phyloP scores from a whole-genome alignment of 2,113 vertebrate genomes.

The Edolisoma coerulescens region DNA sequence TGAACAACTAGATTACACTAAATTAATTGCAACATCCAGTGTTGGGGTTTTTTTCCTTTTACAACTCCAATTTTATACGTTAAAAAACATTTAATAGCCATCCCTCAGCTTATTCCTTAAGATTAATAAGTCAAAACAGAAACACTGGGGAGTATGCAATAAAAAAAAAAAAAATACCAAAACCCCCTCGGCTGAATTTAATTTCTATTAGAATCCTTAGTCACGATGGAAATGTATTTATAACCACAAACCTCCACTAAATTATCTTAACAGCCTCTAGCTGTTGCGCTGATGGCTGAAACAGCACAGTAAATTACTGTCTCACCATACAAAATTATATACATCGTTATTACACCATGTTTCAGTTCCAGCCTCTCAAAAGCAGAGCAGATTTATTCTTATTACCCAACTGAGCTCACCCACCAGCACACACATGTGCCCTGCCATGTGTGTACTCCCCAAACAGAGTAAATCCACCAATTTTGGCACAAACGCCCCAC shows the following conservation, averaged over 20 bases:
- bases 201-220: conserved; percentile 33
- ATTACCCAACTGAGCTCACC: neutral
- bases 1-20: neutral
- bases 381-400: neutral
- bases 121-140: conserved; percentile 41
- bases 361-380: neutral
- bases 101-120: neutral
- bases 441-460: rapidly evolving
- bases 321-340: neutral
- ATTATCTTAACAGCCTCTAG: conserved; percentile 46
- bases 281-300: conserved; percentile 6
- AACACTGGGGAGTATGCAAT: neutral
- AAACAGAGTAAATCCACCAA: neutral
- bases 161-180: neutral
- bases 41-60: neutral
- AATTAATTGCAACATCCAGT: neutral
- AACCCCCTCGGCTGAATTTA: neutral
- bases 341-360: neutral
- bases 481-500: neutral
- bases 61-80: neutral
- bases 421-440: neutral
- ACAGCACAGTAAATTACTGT: neutral
- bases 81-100: neutral
- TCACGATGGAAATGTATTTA: conserved; percentile 60
- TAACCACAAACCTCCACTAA: conserved; percentile 37